Percentiles rank a stretch among this genome's conserved stretches.
Conservation (phyloP, 35 echinoderm and acorn worm species). For the Anneissia japonica region DNA sequence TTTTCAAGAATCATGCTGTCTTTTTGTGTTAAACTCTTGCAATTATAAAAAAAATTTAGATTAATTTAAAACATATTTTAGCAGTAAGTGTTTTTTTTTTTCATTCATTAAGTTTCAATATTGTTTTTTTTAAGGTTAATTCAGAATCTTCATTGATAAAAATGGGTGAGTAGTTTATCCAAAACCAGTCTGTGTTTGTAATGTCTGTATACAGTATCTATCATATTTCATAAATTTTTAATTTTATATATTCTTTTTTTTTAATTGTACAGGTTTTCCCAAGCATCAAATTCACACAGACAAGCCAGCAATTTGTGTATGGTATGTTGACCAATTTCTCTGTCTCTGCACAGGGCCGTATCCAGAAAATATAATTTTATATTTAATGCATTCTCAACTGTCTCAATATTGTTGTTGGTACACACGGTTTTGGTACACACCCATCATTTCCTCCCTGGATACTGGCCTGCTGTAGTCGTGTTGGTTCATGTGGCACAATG, state of each 20-base stretch:
- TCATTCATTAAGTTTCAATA: not conserved
- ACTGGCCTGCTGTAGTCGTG: too few relatives aligned
- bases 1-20: too few relatives aligned
- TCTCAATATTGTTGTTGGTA: too few relatives aligned
- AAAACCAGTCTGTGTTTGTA: not conserved
- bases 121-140: conserved; percentile 42
- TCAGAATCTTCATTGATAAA: conserved; percentile 88
- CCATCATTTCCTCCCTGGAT: too few relatives aligned
- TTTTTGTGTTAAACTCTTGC: too few relatives aligned
- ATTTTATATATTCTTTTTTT: not conserved
- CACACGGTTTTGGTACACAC: too few relatives aligned
- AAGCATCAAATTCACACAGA: conserved; percentile 93
- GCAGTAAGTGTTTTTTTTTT: conserved; percentile 19
- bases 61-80: too few relatives aligned
- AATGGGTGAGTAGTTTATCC: conserved; percentile 75
- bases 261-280: conserved; percentile 63
- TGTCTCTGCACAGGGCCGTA: too few relatives aligned
- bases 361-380: too few relatives aligned
- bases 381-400: too few relatives aligned
- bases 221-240: not conserved
- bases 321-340: conserved; percentile 67
- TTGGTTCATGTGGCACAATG: too few relatives aligned
- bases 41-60: too few relatives aligned
- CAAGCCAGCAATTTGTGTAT: conserved; percentile 94
- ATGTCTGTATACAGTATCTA: not conserved